These are phyloP conservation scores for Heliocidaris tuberculata DNA, from an alignment of 35 echinoderm and acorn worm species.

Conservation along the genomic window DNA sequence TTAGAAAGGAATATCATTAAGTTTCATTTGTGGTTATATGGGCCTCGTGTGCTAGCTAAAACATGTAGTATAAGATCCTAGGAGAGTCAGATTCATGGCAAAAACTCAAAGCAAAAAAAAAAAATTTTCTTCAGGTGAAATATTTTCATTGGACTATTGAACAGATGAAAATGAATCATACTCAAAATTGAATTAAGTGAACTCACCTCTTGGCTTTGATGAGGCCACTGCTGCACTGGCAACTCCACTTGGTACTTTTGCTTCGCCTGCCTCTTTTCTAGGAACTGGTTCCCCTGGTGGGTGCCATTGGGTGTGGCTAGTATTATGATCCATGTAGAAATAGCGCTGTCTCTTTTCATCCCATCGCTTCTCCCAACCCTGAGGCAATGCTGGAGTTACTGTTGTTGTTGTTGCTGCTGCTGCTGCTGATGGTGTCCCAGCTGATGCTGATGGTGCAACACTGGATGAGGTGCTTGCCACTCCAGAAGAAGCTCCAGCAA, in stretches of 20 bases:
- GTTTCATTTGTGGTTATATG: too few relatives aligned
- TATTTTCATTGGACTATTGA: too few relatives aligned
- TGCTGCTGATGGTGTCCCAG: background rate
- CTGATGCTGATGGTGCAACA: background rate
- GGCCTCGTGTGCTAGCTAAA: too few relatives aligned
- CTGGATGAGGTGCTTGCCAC: background rate
- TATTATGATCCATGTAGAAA: constrained; percentile 88
- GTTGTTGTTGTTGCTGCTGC: background rate
- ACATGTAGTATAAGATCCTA: too few relatives aligned
- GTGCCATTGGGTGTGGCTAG: constrained; percentile 69
- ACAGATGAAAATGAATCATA: background rate
- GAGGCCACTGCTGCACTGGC: background rate
- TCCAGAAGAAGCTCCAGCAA: background rate
- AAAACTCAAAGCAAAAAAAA: too few relatives aligned
- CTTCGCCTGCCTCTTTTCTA: background rate
- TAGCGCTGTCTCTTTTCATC: constrained; percentile 64
- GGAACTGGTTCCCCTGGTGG: constrained; percentile 43
- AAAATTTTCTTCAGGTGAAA: too few relatives aligned
- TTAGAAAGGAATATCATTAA: too few relatives aligned
- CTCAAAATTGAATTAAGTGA: background rate
- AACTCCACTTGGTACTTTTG: background rate
- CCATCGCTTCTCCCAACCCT: constrained; percentile 85
- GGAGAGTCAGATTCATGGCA: too few relatives aligned
- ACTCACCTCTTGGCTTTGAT: background rate
- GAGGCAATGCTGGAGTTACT: constrained; percentile 48